These are phyloP conservation scores for Psephotus haematonotus DNA, from an alignment of 2,113 vertebrate species.

Conservation along the genomic window DNA sequence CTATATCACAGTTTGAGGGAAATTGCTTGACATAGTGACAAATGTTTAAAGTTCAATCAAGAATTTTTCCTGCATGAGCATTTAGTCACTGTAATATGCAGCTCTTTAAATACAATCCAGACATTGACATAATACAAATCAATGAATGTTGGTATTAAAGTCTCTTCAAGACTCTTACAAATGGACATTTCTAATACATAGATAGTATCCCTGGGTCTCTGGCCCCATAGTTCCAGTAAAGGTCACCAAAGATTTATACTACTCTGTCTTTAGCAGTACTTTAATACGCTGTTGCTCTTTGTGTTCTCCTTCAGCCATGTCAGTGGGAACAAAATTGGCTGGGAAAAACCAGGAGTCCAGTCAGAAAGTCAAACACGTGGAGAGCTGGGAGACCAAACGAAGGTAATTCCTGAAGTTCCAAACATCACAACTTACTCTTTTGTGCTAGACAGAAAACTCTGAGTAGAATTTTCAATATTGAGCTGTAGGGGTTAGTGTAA, in stretches of 20 bases:
- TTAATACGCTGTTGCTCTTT: background rate
- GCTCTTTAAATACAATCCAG: background rate
- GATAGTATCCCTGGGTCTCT: background rate
- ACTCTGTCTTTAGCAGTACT: background rate
- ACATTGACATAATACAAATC: background rate
- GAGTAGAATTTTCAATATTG: background rate
- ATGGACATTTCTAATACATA: background rate
- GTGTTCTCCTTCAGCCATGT: conserved; percentile 79
- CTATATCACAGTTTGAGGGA: background rate
- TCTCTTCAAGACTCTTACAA: background rate
- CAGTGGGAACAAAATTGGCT: conserved; percentile 85
- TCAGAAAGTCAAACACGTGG: conserved; percentile 76
- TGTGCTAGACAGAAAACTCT: background rate
- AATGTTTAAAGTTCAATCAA: background rate
- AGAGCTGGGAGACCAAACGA: conserved; percentile 85
- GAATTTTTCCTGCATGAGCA: background rate
- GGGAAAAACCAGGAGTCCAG: conserved; percentile 85
- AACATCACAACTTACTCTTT: background rate
- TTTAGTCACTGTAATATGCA: background rate
- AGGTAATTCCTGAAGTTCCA: conserved; percentile 74
- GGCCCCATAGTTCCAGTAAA: background rate
- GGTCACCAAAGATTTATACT: background rate
- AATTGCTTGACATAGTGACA: background rate
- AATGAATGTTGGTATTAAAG: background rate
- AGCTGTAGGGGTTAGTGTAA: background rate